Conservation (phyloP, 2,113 vertebrate genomes). For the Salvelinus fontinalis region DNA sequence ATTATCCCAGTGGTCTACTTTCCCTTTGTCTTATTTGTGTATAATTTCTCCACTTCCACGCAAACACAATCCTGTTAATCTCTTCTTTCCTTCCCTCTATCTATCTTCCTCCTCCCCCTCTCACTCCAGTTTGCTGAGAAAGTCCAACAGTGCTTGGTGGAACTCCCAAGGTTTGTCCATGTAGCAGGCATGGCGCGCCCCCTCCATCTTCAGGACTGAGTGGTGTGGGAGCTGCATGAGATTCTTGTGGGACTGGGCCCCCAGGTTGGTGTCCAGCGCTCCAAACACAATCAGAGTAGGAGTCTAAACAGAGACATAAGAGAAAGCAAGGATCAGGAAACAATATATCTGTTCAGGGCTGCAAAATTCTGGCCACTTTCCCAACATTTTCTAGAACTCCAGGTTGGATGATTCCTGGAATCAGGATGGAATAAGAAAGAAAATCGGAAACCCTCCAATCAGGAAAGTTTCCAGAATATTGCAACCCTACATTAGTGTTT, state of each 20-base stretch:
- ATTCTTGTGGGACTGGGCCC: constrained; percentile 85
- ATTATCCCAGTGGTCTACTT: neutral
- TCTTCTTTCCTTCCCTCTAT: neutral
- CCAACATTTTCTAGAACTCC: too few relatives aligned
- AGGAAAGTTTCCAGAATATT: too few relatives aligned
- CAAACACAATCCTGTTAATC: neutral
- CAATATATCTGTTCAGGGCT: too few relatives aligned
- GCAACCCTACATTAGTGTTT: too few relatives aligned
- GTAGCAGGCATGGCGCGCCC: constrained; percentile 91
- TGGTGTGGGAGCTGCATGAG: constrained; percentile 84
- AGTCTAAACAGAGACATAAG: neutral
- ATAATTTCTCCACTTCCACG: neutral
- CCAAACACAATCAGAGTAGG: constrained; percentile 59
- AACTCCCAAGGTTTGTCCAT: constrained; percentile 89
- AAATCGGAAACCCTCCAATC: too few relatives aligned
- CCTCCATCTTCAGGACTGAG: constrained; percentile 71
- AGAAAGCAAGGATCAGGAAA: neutral
- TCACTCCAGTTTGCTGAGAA: constrained; percentile 68
- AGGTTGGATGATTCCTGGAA: too few relatives aligned
- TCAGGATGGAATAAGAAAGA: too few relatives aligned
- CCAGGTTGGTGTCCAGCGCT: constrained; percentile 82
- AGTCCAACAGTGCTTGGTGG: constrained; percentile 83
- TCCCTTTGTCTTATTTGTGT: neutral
- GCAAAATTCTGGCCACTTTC: too few relatives aligned
- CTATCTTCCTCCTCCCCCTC: neutral